Conservation (phyloP, 2,797 vertebrate genomes). For the Nannoperca australis region DNA sequence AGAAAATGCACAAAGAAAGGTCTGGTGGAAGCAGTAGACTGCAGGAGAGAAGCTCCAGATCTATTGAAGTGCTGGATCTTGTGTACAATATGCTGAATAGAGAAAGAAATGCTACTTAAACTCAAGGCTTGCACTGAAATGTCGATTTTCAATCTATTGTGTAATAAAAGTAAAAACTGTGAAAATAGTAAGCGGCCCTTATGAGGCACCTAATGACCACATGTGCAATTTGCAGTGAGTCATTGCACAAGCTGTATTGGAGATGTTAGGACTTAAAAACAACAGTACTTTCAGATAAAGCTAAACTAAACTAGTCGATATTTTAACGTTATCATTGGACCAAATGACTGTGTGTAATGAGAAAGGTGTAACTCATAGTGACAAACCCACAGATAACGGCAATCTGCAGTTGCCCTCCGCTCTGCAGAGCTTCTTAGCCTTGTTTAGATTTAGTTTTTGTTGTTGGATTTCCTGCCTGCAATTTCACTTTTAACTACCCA, state of each 20-base stretch:
- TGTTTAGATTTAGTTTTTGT: background rate
- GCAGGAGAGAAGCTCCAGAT: background rate
- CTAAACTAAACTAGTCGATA: background rate
- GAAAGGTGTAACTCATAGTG: background rate
- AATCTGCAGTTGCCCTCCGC: background rate
- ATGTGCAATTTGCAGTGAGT: background rate
- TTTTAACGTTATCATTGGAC: background rate
- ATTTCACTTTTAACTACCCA: background rate
- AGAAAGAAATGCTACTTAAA: no score
- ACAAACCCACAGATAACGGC: background rate
- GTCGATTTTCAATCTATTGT: background rate
- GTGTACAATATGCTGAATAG: background rate
- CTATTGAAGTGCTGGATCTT: background rate
- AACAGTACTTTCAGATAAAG: background rate
- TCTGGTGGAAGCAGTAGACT: background rate
- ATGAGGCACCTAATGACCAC: background rate
- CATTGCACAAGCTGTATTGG: background rate
- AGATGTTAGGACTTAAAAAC: background rate
- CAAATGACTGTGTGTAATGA: background rate
- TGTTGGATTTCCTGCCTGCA: background rate
- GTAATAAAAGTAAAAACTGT: background rate
- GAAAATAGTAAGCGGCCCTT: no score
- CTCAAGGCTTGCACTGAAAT: background rate
- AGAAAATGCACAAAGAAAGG: background rate
- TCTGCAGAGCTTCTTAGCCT: background rate